Base-by-base conservation (phyloP, 2,113 vertebrate species). In the Xenus cinereus region DNA sequence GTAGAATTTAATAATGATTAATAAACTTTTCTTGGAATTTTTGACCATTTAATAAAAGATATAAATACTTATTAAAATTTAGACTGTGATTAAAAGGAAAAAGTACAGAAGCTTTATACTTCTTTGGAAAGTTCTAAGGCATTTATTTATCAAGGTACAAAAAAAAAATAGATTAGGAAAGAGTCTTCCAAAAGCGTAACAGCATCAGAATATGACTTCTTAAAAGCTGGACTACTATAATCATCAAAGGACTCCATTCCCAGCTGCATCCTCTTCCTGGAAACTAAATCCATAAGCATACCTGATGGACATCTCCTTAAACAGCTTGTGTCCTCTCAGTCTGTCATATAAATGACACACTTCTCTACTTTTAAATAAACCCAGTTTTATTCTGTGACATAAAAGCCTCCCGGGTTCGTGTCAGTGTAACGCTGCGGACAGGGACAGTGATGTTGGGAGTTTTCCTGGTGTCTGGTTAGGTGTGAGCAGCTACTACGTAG, bases 341-440 rank as follows among this genome's bases (percentile, higher is more conserved):
- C 33, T 69, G n/a, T 46, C 41, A 54, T 8, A 11, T 1, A 56
- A 45, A 5, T 45, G 33, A 37, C 32, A 32, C 28, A 14, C 10
- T 48, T 33, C 30, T 54, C 82, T 60, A 60, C 41, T 21, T 77
- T 63, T 63, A 63, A 71, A 50, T n/a, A 59, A 54, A 77, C 41
- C 1, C 20, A 35, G 19, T 28, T 74, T 56, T 85, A 15, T 39
- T 33, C 0, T 0, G 22, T 0, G 0, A 16, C 32, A 28, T 19
- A 43, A 45, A 54, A 73, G 10, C 17, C 33, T 73, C 46, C 18
- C n/a, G 51, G 27, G 2, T 33, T 63, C 63, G 59, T 83, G 35
- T 64, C 76, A 41, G 20, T 30, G 6, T 7, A 28, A 23, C 4
- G 63, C 22, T 77, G 35, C 39, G 30, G 7, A 59, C 1, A 50